Evolutionary conservation across 2,113 vertebrate genomes (phyloP), one percentile per base, ranked within the genome.

Genomic region (Pelobates fuscus): DNA sequence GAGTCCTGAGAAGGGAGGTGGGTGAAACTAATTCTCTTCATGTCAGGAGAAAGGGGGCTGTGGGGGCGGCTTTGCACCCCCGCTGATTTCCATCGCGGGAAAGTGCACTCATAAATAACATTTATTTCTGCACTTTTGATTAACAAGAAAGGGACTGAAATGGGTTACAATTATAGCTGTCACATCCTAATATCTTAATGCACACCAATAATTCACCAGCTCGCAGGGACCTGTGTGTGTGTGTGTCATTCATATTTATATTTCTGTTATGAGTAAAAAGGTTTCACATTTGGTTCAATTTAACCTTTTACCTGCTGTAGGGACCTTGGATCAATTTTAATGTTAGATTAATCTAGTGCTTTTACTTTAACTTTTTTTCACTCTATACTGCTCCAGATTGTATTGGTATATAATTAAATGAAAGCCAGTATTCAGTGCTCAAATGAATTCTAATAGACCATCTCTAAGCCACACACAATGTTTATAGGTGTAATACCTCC

Each of bases 151-250:
- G 78, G 63, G 49, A 77, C 71, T 67, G 54, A 77, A 79, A 62
- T 63, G 60, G 49, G 55, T 46, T 76, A 76, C 79, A 82, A 79
- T 77, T 79, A 82, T 79, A 67, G 74, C 70, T 66, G 61, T 80
- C 85, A 77, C 64, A 75, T 78, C 73, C 84, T 88, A 85, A 89
- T 89, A 87, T 86, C 86, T 87, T 89, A 89, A 88, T 87, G 87
- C 84, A 82, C 77, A 70, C 83, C 81, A 83, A 86, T 89, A 82
- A 86, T 82, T 89, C 88, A 86, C 72, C 44, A 66, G 70, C 74
- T 25, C 17, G 65, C 68, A 66, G 71, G 80, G 26, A 26, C 24
- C 60, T 8, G n/a, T 82, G 65, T 82, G 0, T 86, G 32, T 37
- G 32, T 37, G 32, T 37, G 84, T 86, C 84, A 85, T 84, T 82